A percentile compares a stretch with the other conserved stretches of the same genome.
Conservation (phyloP, 2,797 vertebrate genomes). For the Poeciliopsis turneri region DNA sequence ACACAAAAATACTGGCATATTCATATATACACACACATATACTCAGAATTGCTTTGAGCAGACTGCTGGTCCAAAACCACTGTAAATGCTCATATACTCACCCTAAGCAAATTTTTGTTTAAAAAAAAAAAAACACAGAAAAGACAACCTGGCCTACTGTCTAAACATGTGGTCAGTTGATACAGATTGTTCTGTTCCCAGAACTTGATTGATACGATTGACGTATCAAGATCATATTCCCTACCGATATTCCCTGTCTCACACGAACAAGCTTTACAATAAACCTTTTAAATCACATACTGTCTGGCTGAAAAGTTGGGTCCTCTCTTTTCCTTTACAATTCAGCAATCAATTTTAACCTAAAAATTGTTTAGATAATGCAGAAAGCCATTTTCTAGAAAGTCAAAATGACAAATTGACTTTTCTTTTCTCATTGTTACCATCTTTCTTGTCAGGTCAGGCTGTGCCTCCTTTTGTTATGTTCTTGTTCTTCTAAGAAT, state of each 20-base stretch:
- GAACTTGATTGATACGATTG: not conserved
- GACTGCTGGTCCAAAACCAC: slow-evolving; percentile 52
- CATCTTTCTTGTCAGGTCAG: not conserved
- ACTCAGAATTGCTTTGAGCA: slow-evolving; percentile 44
- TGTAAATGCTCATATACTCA: slow-evolving; percentile 29
- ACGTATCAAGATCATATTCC: not conserved
- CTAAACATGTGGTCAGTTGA: not conserved
- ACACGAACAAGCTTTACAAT: too few relatives aligned
- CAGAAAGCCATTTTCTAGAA: not conserved
- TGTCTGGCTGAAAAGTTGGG: too few relatives aligned
- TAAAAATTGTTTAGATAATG: not conserved
- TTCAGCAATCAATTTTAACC: not conserved
- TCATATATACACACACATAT: slow-evolving; percentile 31
- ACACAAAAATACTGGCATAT: slow-evolving; percentile 4
- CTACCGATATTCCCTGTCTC: too few relatives aligned
- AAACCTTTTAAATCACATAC: too few relatives aligned
- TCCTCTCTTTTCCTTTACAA: not conserved
- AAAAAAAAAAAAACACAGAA: slow-evolving; percentile 20
- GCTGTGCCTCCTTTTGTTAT: too few relatives aligned
- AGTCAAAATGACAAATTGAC: not conserved
- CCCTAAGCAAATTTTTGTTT: slow-evolving; percentile 25
- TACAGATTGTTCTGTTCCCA: not conserved
- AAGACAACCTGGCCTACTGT: not conserved
- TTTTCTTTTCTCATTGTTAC: not conserved
- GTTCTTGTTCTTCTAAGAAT: too few relatives aligned